Percentiles rank a stretch among this genome's conserved stretches.
These are phyloP conservation scores for Mus caroli DNA, from an alignment of 2,797 vertebrate species.

Conservation along the genomic window DNA sequence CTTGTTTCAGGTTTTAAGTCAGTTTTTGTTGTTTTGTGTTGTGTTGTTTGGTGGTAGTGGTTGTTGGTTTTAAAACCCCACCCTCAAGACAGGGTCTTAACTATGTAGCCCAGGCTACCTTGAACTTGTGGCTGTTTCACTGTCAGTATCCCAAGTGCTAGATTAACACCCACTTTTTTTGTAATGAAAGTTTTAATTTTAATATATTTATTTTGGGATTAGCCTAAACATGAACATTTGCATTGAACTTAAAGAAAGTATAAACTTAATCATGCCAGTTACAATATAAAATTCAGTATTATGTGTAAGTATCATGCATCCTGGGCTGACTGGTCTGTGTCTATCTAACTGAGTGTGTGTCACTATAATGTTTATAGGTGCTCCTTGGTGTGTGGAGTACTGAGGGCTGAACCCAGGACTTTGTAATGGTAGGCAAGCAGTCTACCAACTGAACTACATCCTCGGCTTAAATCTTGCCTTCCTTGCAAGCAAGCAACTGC, in stretches of 20 bases:
- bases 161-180: slow-evolving; percentile 11
- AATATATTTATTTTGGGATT: slow-evolving; percentile 59
- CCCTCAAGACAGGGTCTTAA: not conserved
- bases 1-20: not conserved
- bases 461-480: not conserved
- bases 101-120: not conserved
- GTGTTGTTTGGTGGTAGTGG: not conserved
- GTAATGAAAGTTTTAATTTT: slow-evolving; percentile 57
- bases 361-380: not conserved
- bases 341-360: not conserved
- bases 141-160: not conserved
- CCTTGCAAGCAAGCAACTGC: not conserved
- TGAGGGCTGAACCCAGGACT: not conserved
- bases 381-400: not conserved
- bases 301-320: slow-evolving; percentile 24
- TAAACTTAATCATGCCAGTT: slow-evolving; percentile 34
- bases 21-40: slow-evolving; percentile 28
- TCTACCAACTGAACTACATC: not conserved
- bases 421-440: not conserved
- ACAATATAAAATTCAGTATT: slow-evolving; percentile 41
- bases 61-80: not conserved
- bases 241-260: slow-evolving; percentile 55
- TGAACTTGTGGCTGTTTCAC: not conserved
- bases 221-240: slow-evolving; percentile 55
- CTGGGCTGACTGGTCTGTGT: not conserved